Conservation (phyloP, 2,113 vertebrate species). For the Hepsetus odoe region DNA sequence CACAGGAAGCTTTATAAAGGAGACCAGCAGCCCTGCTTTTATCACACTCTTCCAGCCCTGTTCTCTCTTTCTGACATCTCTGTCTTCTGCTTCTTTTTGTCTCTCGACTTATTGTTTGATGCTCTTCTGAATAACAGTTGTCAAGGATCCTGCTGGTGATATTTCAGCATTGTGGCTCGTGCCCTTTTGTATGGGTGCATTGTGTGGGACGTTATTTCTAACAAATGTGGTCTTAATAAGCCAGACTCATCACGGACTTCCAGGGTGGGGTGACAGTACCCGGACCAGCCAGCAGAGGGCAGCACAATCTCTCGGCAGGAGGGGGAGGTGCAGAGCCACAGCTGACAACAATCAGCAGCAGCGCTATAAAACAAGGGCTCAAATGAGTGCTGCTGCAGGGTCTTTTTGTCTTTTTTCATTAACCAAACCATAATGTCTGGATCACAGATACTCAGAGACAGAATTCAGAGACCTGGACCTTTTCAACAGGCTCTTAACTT, state of each 20-base stretch:
- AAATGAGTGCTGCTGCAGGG: too few species aligned
- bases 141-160: slow-evolving; percentile 8
- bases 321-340: too few species aligned
- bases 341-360: too few species aligned
- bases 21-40: background rate
- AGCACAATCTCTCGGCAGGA: too few species aligned
- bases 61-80: background rate
- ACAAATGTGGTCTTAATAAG: slow-evolving; percentile 42
- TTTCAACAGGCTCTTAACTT: too few species aligned
- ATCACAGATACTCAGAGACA: too few species aligned
- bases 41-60: background rate
- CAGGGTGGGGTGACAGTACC: too few species aligned
- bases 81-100: background rate
- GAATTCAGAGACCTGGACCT: too few species aligned
- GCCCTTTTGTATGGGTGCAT: slow-evolving; percentile 5
- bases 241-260: background rate
- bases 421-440: too few species aligned
- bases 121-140: slow-evolving; percentile 9
- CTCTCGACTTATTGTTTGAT: slow-evolving; percentile 5
- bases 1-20: background rate
- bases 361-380: too few species aligned
- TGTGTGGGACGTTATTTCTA: slow-evolving; percentile 7
- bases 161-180: slow-evolving; percentile 19
- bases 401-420: too few species aligned
- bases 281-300: too few species aligned